Conservation (phyloP, 2,888 invertebrate genomes). For the Aricia artaxerxes region DNA sequence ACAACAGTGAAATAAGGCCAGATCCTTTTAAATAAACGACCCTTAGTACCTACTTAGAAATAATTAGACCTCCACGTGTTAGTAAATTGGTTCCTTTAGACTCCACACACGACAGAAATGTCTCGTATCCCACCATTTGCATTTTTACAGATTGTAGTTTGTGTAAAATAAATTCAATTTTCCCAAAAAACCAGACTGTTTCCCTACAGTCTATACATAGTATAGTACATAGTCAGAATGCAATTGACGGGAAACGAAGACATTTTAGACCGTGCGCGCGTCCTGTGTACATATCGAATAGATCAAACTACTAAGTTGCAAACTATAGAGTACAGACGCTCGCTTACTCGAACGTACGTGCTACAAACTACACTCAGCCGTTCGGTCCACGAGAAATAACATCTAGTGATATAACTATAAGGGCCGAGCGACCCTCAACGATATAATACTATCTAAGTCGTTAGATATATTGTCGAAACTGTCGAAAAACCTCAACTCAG, state of each 20-base stretch:
- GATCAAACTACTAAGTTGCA: conserved; percentile 55
- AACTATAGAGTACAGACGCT: conserved; percentile 52
- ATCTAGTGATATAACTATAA: conserved; percentile 53
- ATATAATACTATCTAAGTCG: conserved; percentile 43
- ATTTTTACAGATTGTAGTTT: neutral
- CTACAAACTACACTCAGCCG: conserved; percentile 61
- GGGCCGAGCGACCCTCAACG: conserved; percentile 31
- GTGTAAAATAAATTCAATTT: neutral
- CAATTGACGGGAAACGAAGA: neutral
- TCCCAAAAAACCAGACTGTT: too few species aligned
- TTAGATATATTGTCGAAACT: conserved; percentile 57
- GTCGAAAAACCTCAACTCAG: conserved; percentile 58
- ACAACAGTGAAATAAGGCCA: conserved; percentile 57
- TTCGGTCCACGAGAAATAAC: conserved; percentile 61
- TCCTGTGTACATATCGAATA: conserved; percentile 47
- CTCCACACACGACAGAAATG: neutral
- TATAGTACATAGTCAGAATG: neutral
- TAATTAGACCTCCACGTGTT: conserved; percentile 59
- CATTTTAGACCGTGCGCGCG: neutral
- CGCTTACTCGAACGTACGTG: conserved; percentile 61
- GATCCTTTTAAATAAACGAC: conserved; percentile 55
- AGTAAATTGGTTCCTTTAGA: conserved; percentile 69
- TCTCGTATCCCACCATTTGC: neutral
- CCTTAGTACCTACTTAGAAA: conserved; percentile 56
- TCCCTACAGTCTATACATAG: neutral